Conservation (phyloP, 2,113 vertebrate genomes). For the Pachypanchax playfairii region DNA sequence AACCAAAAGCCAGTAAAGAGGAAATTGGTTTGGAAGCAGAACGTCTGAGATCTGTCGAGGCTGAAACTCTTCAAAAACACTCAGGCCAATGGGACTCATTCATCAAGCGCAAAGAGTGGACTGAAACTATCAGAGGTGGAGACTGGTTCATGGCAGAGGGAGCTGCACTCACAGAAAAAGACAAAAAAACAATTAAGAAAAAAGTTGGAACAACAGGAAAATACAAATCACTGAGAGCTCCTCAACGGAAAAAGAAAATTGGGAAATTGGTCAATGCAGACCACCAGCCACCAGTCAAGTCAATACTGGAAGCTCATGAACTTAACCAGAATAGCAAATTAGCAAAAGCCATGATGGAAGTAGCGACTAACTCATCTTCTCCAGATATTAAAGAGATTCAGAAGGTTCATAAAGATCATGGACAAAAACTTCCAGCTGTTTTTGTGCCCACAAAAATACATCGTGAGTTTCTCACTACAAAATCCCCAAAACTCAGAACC, state of each 20-base stretch:
- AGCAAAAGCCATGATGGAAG: conserved; percentile 25
- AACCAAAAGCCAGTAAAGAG: conserved; percentile 19
- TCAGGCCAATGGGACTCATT: conserved; percentile 25
- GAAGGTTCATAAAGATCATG: neutral
- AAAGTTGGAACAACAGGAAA: too few species aligned
- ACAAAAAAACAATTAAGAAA: too few species aligned
- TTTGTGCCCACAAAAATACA: neutral
- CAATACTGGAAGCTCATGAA: neutral
- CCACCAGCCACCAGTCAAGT: conserved; percentile 24
- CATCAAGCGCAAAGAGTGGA: conserved; percentile 23
- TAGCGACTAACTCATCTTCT: conserved; percentile 6
- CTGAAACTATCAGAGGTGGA: conserved; percentile 18
- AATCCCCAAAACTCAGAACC: neutral
- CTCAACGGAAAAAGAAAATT: neutral
- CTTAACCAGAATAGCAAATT: conserved; percentile 27
- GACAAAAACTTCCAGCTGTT: neutral
- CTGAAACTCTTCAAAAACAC: neutral
- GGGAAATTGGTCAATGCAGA: conserved; percentile 11
- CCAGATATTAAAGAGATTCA: neutral
- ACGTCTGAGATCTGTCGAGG: neutral
- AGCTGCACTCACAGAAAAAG: neutral
- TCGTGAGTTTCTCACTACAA: conserved; percentile 7
- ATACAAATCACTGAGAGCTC: too few species aligned
- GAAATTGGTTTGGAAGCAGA: conserved; percentile 10
- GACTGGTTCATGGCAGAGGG: conserved; percentile 31